Percentiles rank a stretch among this genome's conserved stretches.
These are phyloP conservation scores for Aurelia coerulea DNA, from an alignment of 30 jellyfish, hydroid and myxozoan genomes.

Conservation along the genomic window DNA sequence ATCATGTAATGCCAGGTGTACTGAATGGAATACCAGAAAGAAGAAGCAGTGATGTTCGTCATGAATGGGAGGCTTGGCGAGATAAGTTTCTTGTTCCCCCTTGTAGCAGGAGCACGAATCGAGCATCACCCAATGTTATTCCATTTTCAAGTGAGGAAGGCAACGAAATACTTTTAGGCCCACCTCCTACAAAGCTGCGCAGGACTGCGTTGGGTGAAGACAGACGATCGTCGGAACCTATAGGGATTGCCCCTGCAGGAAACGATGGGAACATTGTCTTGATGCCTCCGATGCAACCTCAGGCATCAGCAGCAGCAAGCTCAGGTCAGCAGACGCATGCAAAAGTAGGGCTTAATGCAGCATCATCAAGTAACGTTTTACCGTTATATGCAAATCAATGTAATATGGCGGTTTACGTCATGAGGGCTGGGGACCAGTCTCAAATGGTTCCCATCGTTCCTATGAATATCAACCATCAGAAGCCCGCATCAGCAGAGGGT, in stretches of 20 bases:
- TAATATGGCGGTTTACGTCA: conserved; percentile 54
- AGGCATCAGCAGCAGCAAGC: too few species aligned
- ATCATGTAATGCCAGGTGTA: neutral
- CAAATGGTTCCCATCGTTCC: conserved; percentile 37
- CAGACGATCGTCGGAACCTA: neutral
- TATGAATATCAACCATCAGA: conserved; percentile 4
- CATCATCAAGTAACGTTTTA: conserved; percentile 1
- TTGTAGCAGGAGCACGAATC: neutral
- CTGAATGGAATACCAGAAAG: neutral
- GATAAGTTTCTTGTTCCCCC: too few species aligned
- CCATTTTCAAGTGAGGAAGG: neutral
- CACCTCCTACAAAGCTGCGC: neutral
- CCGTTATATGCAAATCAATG: conserved; percentile 29
- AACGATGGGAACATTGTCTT: neutral
- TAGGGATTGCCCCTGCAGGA: neutral
- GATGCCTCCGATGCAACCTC: neutral
- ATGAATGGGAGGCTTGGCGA: neutral
- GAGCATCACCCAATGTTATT: neutral
- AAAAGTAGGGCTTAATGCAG: neutral
- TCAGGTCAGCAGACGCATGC: neutral
- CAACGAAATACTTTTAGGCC: neutral
- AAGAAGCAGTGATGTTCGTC: neutral
- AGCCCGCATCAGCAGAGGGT: conserved; percentile 8
- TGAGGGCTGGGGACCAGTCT: conserved; percentile 47
- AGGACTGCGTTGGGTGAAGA: neutral